Evolutionary conservation across 2,113 vertebrate species (phyloP), one percentile per base, ranked within the genome.

Genomic region (Lasiurus borealis): DNA sequence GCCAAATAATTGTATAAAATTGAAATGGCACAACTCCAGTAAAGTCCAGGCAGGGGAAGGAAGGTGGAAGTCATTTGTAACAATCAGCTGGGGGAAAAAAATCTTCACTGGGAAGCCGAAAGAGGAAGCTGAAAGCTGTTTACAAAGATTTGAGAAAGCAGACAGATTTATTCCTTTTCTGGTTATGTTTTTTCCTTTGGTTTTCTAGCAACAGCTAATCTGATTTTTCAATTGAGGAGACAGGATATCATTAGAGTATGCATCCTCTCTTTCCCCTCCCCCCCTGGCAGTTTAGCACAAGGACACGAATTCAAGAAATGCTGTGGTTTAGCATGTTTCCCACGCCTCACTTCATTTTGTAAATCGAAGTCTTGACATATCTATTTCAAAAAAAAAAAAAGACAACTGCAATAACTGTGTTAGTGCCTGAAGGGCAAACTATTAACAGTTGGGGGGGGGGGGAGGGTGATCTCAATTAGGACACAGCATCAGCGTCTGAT

Each of bases 51-150:
- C 68, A 34, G 59, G 8, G 54, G 8, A 57, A 80, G 91, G 50
- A 75, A 94, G n/a, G 84, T 83, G 52, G 92, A 86, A 94, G 64
- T 71, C 90, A 93, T 93, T 96, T 95, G 46, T 88, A 97, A 95
- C 77, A 91, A 96, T 94, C 75, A 92, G 87, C 76, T 86, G 8
- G 34, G 8, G 34, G 6, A 78, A 78, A 52, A 50, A 40, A 91
- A 85, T 57, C 54, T 78, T 83, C 91, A 69, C 78, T 93, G 88
- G 90, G 83, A 97, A 96, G 84, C 64, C 85, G 68, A 85, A 95
- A 93, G 95, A 64, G 25, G 96, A 97, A 98, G 85, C 71, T 77
- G 31, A 96, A 72, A 85, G 57, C 52, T 96, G 48, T 96, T 98
- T 89, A 77, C 25, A 91, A 2, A 85, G 76, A 52, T 94, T 84